Percentiles rank a stretch among this genome's conserved stretches.
Evolutionary conservation across 2,888 invertebrate species (phyloP).

Genomic region (Cantharis nigra): DNA sequence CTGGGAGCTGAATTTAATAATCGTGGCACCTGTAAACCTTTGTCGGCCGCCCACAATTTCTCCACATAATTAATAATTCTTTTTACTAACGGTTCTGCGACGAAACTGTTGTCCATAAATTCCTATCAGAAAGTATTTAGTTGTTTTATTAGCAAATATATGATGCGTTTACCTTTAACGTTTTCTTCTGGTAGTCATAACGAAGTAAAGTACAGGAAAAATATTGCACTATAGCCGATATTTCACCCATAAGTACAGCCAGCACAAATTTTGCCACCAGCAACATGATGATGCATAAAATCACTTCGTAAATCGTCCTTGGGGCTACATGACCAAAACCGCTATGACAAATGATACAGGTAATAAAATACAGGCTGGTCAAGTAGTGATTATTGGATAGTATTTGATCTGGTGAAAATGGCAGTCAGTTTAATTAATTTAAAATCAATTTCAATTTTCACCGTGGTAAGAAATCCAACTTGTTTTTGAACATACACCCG

Average conservation of each 20-base stretch:
- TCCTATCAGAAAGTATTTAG: constrained; percentile 10
- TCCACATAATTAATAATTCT: constrained; percentile 33
- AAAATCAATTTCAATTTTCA: too few species aligned
- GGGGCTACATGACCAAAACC: constrained; percentile 33
- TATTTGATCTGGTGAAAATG: not conserved
- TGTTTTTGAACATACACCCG: not conserved
- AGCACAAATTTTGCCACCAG: constrained; percentile 27
- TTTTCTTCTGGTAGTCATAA: constrained; percentile 31
- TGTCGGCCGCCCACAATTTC: constrained; percentile 36
- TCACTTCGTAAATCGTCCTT: constrained; percentile 25
- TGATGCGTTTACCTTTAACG: constrained; percentile 13
- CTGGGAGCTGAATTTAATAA: constrained; percentile 33
- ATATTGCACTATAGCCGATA: constrained; percentile 35
- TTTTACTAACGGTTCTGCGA: constrained; percentile 32
- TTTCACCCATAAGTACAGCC: constrained; percentile 34
- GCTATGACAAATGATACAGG: constrained; percentile 25
- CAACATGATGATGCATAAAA: constrained; percentile 24
- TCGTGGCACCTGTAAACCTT: constrained; percentile 37
- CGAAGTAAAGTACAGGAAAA: constrained; percentile 30
- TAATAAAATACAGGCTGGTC: constrained; percentile 30
- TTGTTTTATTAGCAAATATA: too few species aligned
- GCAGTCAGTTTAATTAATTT: not conserved
- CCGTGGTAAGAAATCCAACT: constrained; percentile 2
- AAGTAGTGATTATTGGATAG: constrained; percentile 15
- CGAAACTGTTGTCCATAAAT: constrained; percentile 32